Base-by-base conservation (phyloP, 2,888 invertebrate genomes). In the Acleris emargana region DNA sequence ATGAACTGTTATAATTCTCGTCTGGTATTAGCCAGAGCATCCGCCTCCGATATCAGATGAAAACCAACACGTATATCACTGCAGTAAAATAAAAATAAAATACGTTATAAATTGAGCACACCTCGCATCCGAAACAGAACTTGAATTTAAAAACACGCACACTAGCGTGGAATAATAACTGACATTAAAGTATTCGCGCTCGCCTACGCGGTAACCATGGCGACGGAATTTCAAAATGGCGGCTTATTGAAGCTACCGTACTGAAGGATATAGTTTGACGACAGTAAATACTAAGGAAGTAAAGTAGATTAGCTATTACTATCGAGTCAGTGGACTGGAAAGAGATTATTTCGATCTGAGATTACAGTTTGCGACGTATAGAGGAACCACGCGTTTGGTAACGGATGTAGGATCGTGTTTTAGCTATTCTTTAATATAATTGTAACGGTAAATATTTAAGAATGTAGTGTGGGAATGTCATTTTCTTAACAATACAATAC, bases 161-260 rank as follows among this genome's bases (percentile, higher is more conserved):
- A 45, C 45, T 16, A 45, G 45, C n/a, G n/a, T 45, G 6, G 17
- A 62, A 63, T 63, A 66, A 66, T 66, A 66, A 66, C 66, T 47
- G 57, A 18, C 52, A 57, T 66, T 60, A 61, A 43, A 43, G 61
- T 57, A 68, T 67, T 62, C 73, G 71, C 73, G 64, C 73, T 73
- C 77, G 79, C 83, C 81, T 80, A 84, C 84, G 80, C 81, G 76
- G 85, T 88, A 84, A 82, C 87, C 81, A 87, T 82, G 78, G 81
- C 78, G 78, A 88, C 83, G 77, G 73, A 70, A 85, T 87, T 88
- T 78, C 87, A 89, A 89, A 66, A 89, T 89, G 89, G 89, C 88
- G 71, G 82, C 69, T 67, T 57, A 43, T 63, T 55, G 32, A 60
- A 60, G 66, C 61, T 66, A 61, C 66, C 61, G 61, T 16, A 45